Conservation (phyloP, 2,888 invertebrate genomes). For the Neoaliturus tenellus region DNA sequence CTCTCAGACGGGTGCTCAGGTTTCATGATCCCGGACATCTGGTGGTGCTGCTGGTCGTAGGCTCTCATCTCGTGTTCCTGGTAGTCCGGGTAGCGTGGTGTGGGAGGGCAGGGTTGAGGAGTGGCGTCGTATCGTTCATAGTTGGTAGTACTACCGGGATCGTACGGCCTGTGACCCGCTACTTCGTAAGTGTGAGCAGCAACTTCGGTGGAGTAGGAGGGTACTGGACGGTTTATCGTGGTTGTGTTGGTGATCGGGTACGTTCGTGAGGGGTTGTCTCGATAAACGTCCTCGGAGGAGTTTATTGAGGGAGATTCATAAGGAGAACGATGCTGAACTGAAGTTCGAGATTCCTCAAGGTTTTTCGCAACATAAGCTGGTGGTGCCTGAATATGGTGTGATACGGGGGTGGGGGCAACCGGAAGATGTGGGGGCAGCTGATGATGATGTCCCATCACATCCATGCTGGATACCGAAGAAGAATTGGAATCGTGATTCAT, state of each 20-base stretch:
- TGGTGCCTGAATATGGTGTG: slow-evolving; percentile 71
- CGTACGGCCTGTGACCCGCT: slow-evolving; percentile 76
- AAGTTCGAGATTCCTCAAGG: slow-evolving; percentile 52
- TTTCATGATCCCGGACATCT: slow-evolving; percentile 68
- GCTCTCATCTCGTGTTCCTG: slow-evolving; percentile 68
- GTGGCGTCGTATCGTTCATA: slow-evolving; percentile 79
- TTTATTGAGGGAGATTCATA: slow-evolving; percentile 61
- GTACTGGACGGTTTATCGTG: slow-evolving; percentile 76
- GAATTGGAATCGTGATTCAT: slow-evolving; percentile 83
- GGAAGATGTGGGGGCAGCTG: slow-evolving; percentile 74
- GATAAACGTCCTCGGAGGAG: slow-evolving; percentile 71
- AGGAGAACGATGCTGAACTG: slow-evolving; percentile 63
- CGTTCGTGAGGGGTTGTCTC: slow-evolving; percentile 47
- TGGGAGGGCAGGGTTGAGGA: slow-evolving; percentile 70
- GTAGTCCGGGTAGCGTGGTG: slow-evolving; percentile 76
- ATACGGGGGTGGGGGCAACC: slow-evolving; percentile 70
- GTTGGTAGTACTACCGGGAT: slow-evolving; percentile 74
- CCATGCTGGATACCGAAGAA: slow-evolving; percentile 83
- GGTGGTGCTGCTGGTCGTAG: slow-evolving; percentile 67
- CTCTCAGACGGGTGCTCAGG: slow-evolving; percentile 78
- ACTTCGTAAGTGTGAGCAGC: slow-evolving; percentile 71
- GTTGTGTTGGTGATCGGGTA: slow-evolving; percentile 64
- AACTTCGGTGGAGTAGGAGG: slow-evolving; percentile 73
- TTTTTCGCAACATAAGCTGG: slow-evolving; percentile 73
- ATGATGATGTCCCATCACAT: slow-evolving; percentile 74